Evolutionary conservation across 2,113 vertebrate genomes (phyloP).

Genomic region (Tenebrosternarchus preto): DNA sequence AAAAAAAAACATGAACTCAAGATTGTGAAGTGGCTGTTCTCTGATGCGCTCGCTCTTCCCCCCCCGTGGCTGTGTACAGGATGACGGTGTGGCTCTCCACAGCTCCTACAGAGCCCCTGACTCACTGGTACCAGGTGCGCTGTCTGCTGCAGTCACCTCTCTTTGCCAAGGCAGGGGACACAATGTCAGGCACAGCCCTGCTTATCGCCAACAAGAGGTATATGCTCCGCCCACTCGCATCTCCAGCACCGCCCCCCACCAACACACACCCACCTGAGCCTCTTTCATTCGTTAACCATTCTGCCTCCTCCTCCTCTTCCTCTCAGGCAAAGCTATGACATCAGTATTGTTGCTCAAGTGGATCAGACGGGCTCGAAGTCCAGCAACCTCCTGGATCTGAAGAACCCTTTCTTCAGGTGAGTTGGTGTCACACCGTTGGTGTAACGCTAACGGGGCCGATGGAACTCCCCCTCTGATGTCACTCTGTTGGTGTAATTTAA

Average conservation of each 20-base stretch:
- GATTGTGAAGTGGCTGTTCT: too few species aligned
- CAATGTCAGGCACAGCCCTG: conserved; percentile 89
- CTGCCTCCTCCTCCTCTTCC: not conserved
- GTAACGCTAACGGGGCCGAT: too few species aligned
- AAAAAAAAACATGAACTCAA: too few species aligned
- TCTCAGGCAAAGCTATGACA: conserved; percentile 95
- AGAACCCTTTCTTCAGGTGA: conserved; percentile 95
- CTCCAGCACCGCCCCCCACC: too few species aligned
- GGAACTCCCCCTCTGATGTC: too few species aligned
- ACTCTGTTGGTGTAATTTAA: too few species aligned
- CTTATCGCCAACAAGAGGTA: conserved; percentile 94
- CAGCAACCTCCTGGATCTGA: conserved; percentile 93
- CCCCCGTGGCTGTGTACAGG: conserved; percentile 62
- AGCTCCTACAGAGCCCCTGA: conserved; percentile 91
- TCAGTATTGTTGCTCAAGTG: conserved; percentile 95
- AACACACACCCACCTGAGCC: not conserved
- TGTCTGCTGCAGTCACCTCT: conserved; percentile 94
- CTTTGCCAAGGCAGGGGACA: conserved; percentile 93
- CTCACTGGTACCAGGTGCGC: conserved; percentile 96
- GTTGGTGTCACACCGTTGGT: conserved; percentile 10
- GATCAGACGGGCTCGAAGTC: conserved; percentile 97
- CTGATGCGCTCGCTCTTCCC: not conserved
- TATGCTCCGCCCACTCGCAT: conserved; percentile 45
- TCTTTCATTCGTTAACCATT: not conserved
- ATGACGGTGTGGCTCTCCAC: conserved; percentile 95